These are phyloP conservation scores for Corynorhinus townsendii DNA, from an alignment of 2,113 vertebrate species.

Conservation along the genomic window DNA sequence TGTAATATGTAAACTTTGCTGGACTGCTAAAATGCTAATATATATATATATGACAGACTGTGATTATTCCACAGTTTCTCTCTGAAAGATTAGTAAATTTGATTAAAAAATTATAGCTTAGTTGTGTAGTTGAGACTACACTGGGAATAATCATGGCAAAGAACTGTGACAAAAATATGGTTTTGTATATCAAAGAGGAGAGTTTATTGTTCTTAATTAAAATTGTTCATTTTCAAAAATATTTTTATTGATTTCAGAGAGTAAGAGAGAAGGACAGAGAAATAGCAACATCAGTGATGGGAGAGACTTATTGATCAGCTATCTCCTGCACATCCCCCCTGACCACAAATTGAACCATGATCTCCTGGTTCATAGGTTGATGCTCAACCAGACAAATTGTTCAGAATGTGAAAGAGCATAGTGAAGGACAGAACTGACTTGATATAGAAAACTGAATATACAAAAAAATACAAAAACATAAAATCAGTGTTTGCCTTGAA, in stretches of 20 bases:
- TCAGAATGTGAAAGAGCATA: neutral
- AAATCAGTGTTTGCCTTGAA: neutral
- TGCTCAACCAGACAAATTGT: too few species aligned
- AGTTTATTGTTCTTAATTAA: neutral
- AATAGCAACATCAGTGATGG: too few species aligned
- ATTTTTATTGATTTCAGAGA: too few species aligned
- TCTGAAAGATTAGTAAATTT: neutral
- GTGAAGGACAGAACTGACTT: neutral
- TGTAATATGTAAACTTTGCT: neutral
- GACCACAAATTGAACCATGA: too few species aligned
- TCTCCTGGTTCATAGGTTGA: too few species aligned
- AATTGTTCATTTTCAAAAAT: neutral
- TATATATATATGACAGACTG: neutral
- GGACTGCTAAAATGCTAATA: neutral
- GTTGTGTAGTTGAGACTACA: neutral
- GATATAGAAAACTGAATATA: neutral
- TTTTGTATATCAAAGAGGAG: neutral
- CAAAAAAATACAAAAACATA: neutral
- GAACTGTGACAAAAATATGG: neutral
- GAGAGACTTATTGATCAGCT: too few species aligned
- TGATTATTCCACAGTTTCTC: neutral
- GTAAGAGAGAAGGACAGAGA: too few species aligned
- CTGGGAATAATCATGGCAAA: neutral
- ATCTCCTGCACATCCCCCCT: too few species aligned
- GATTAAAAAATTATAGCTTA: neutral